Base-by-base conservation (phyloP, 2,113 vertebrate genomes). In the Eudyptes chrysolophus region DNA sequence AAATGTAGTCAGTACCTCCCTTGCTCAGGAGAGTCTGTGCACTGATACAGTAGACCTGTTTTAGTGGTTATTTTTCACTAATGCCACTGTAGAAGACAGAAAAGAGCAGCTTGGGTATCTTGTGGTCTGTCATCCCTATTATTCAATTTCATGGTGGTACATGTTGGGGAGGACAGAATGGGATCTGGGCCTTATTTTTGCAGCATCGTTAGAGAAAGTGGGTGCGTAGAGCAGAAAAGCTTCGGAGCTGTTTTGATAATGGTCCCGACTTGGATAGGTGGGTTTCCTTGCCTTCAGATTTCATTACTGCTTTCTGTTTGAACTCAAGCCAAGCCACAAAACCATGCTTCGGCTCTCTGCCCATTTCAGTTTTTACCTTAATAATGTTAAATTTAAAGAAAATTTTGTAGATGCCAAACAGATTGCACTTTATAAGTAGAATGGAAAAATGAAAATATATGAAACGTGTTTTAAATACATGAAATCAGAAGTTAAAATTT, bases 311-410 rank as follows among this genome's bases (percentile, higher is more conserved):
- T 85, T 92, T 81, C 36, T 84, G 44, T 82, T 26, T 90, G 77
- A 89, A 91, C 38, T 90, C 40, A 70, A 77, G 91, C 91, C 93
- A 95, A 95, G 66, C 91, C 91, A 77, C 89, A 91, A 87, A 94
- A 48, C 89, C 30, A 16, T 69, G 19, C 34, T 60, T 91, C 87
- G 95, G 93, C 94, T 49, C 29, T 85, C 51, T 87, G 91, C 91
- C 91, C 36, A 1, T 85, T 92, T 77, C 84, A 89, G 38, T 30
- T 58, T 97, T 94, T 76, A 92, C 81, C 54, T 89, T 87, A 93
- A 69, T 93, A 69, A 79, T 25, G 25, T 77, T 93, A 92, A 79
- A 92, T 87, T 79, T 92, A 85, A 96, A 83, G 83, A 87, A 91
- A 85, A 87, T 51, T 84, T 64, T 80, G 68, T 85, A 55, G 46